Evolutionary conservation across 2,797 vertebrate genomes (phyloP), one percentile per base, ranked within the genome.

Genomic region (Fistularia commersonii): DNA sequence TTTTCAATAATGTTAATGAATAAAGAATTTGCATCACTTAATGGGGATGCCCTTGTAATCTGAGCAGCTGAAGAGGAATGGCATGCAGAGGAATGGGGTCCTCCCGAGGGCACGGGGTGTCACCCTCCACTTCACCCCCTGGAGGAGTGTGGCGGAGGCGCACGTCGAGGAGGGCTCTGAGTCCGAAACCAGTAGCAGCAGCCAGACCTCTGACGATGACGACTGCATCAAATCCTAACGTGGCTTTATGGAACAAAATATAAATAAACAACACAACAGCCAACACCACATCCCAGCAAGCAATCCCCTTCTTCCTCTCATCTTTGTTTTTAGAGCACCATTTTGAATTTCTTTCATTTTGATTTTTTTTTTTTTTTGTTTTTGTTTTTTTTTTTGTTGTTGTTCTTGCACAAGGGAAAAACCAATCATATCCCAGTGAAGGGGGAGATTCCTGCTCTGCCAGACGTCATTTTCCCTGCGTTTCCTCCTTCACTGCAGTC

Each of bases 111-210:
- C 91, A 0, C 72, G 90, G 74, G 83, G 86, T 31, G 93, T 91
- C 59, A 92, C 91, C 84, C 93, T 98, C 81, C 88, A 88, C 79
- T 93, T 96, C 86, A 93, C 92, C 87, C 89, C 93, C 81, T 98
- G 97, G 96, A 94, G 95, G 91, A 93, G 92, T 90, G 91, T 93
- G 87, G 90, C 92, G 62, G 94, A 94, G 85, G 86, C 90, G 45
- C 93, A 93, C 60, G 91, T 93, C 54, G 91, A 91, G 58, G 94
- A 97, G 84, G 93, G 91, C 79, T 97, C 94, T 0, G 96, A 96
- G 79, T 94, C 95, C 1, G 95, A 99, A 87, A 98, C 96, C 61
- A 88, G 87, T 86, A 98, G 96, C 93, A 93, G 91, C 87, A 96
- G 94, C 71, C 95, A 98, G 91, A 98, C 94, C 61, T 97, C 95